Percentiles rank a stretch among this genome's conserved stretches.
Conservation (phyloP, 1,140 invertebrate species). For the Contarinia nasturtii region DNA sequence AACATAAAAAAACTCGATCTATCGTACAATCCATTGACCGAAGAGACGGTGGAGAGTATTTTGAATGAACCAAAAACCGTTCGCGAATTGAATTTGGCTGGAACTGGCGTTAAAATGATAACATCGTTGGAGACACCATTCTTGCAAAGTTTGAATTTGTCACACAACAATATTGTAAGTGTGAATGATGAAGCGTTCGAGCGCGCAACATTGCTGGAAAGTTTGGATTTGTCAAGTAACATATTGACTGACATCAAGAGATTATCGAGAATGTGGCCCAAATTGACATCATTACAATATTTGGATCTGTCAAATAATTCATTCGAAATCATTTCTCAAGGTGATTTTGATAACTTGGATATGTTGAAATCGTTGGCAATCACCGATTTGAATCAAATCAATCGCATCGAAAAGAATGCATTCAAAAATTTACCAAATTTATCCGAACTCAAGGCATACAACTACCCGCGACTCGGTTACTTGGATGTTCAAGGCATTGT, state of each 20-base stretch:
- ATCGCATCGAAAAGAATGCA: constrained; percentile 63
- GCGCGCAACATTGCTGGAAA: constrained; percentile 56
- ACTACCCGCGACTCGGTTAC: constrained; percentile 58
- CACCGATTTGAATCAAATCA: constrained; percentile 43
- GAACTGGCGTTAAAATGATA: constrained; percentile 47
- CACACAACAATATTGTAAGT: constrained; percentile 48
- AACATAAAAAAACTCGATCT: constrained; percentile 75
- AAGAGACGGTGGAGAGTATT: constrained; percentile 50
- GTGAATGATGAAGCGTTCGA: constrained; percentile 49
- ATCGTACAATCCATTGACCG: constrained; percentile 63
- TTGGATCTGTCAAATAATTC: constrained; percentile 66
- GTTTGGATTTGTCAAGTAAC: constrained; percentile 60
- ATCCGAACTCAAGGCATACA: constrained; percentile 43
- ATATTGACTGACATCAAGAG: constrained; percentile 36
- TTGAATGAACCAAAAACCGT: constrained; percentile 77
- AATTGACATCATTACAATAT: constrained; percentile 41
- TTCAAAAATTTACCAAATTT: constrained; percentile 53
- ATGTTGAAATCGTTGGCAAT: constrained; percentile 44
- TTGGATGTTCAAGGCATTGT: constrained; percentile 65
- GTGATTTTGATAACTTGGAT: constrained; percentile 48
- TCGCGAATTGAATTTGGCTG: constrained; percentile 57
- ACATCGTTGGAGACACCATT: constrained; percentile 70
- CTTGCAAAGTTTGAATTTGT: constrained; percentile 60
- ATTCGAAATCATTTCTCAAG: constrained; percentile 45
- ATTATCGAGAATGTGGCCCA: constrained; percentile 38